These are phyloP conservation scores for Hirudinaria manillensis DNA, from an alignment of 2,888 invertebrate species.

Conservation along the genomic window DNA sequence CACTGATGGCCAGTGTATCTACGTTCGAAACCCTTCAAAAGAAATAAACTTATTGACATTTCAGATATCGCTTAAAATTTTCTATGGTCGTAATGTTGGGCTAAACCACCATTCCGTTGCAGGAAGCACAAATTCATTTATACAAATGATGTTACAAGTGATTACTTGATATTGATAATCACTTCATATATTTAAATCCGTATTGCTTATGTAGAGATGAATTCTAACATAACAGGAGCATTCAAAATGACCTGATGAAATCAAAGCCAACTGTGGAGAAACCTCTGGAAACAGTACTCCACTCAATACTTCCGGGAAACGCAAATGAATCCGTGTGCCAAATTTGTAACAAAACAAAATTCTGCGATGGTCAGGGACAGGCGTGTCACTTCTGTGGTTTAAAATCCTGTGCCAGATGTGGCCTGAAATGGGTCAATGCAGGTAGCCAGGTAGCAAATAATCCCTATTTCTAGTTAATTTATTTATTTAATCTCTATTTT, in stretches of 20 bases:
- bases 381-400: constrained; percentile 91
- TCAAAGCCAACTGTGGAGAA: neutral
- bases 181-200: neutral
- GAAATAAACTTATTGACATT: too few species aligned
- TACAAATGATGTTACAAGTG: neutral
- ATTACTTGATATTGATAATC: neutral
- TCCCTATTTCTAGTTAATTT: too few species aligned
- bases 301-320: constrained; percentile 1
- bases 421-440: constrained; percentile 51
- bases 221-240: neutral
- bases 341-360: constrained; percentile 98
- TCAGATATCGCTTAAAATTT: too few species aligned
- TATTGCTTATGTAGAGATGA: neutral
- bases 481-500: too few species aligned
- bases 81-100: too few species aligned
- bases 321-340: constrained; percentile 87
- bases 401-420: constrained; percentile 94
- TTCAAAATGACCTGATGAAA: neutral
- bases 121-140: too few species aligned
- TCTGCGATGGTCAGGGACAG: constrained; percentile 97
- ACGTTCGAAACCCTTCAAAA: too few species aligned
- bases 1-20: too few species aligned
- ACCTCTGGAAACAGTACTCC: neutral
- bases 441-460: neutral
- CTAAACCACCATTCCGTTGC: too few species aligned